Evolutionary conservation across 2,888 invertebrate species (phyloP), one percentile per base, ranked within the genome.

Genomic region (Nomada ferruginata): DNA sequence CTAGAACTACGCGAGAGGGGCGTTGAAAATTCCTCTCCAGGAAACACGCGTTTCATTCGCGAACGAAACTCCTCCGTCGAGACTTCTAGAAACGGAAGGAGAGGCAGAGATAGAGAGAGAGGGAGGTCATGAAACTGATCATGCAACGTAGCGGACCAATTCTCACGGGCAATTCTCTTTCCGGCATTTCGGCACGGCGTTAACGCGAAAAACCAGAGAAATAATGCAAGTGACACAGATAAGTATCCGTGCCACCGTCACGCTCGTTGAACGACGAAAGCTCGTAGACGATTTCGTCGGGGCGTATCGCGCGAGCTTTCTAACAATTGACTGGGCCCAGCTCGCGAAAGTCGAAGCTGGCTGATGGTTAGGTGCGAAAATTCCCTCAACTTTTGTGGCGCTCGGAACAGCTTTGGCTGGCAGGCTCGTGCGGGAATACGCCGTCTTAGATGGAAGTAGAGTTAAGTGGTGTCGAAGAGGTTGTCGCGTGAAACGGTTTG

Each of bases 201-300:
- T n/a, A 44, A 63, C 52, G 53, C 20, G 79, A 66, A 75, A 82
- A 71, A 71, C 26, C 52, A 52, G 29, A 44, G 59, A 47, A 64
- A 59, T 70, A 59, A 73, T 52, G 53, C 53, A 36, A 7, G 61
- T 15, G 26, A 47, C 20, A 26, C 20, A 44, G 76, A 18, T 76
- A 73, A 79, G 66, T 65, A 78, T 65, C 13, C 42, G 36, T 70
- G 69, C 65, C 55, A 29, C 26, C 65, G 78, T 81, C 59, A 74
- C 65, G 74, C 29, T 74, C 26, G 61, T 55, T 61, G 55, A 44
- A 57, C 65, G 42, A 52, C 29, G 23, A 61, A 74, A 70, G 61
- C 65, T 75, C 26, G 29, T 59, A 15, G 44, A 50, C 42, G 42
- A 74, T 70, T 55, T 36, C 69, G 63, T 59, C 64, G 59, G 42